phyloP scores from a whole-genome alignment of 2,113 vertebrate genomes.

The Miniopterus natalensis region DNA sequence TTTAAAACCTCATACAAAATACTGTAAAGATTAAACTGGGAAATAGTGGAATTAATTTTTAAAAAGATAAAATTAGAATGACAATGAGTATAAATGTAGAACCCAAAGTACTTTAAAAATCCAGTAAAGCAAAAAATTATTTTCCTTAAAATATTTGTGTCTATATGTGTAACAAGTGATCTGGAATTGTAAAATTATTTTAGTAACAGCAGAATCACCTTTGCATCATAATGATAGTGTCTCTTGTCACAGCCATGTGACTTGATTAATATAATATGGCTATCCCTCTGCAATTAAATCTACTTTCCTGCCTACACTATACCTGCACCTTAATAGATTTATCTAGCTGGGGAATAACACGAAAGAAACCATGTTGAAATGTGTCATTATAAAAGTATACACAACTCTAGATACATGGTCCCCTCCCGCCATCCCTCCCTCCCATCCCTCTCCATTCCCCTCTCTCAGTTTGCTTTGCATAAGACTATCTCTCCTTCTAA shows the following conservation, averaged over 20 bases:
- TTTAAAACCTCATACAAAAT: neutral
- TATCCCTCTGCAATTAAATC: neutral
- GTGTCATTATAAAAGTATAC: neutral
- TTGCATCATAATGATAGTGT: neutral
- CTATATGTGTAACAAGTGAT: neutral
- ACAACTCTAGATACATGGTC: neutral
- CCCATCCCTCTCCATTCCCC: neutral
- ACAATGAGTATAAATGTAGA: neutral
- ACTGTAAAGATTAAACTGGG: neutral
- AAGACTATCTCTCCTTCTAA: neutral
- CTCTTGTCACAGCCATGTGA: neutral
- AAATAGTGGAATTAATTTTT: slow-evolving; percentile 8
- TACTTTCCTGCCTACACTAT: neutral
- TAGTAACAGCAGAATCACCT: neutral
- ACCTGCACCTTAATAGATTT: neutral
- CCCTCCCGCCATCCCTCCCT: neutral
- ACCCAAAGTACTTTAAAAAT: neutral
- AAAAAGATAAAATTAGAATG: neutral
- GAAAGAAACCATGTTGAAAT: neutral
- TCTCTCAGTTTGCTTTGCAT: neutral
- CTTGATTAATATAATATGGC: neutral
- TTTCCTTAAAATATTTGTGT: neutral
- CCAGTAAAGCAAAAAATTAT: neutral
- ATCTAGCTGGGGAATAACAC: neutral
- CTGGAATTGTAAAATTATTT: neutral